Evolutionary conservation across 1,140 invertebrate species (phyloP).

Genomic region (Penaeus japonicus): DNA sequence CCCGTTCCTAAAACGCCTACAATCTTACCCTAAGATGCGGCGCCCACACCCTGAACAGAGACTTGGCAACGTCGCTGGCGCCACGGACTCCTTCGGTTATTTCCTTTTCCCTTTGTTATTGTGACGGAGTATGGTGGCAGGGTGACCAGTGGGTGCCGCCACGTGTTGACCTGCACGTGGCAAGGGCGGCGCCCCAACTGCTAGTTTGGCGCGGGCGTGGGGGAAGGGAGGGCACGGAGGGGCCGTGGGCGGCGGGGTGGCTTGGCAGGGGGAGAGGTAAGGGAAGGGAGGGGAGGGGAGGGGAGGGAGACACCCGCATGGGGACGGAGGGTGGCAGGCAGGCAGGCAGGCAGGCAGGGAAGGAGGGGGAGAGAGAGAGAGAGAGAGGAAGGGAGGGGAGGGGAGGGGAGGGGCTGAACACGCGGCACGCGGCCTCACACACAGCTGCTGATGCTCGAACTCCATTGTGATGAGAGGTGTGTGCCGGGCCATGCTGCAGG

Average conservation of each 20-base stretch:
- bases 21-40: not conserved
- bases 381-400: not conserved
- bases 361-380: not conserved
- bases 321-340: no score
- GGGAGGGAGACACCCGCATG: not conserved
- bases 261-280: not conserved
- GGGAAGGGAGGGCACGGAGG: not conserved
- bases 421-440: slow-evolving; percentile 44
- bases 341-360: not conserved
- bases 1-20: not conserved
- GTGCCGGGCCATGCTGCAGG: not conserved
- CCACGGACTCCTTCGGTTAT: not conserved
- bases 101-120: not conserved
- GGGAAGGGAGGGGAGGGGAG: not conserved
- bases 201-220: not conserved
- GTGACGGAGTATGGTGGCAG: not conserved
- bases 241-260: not conserved
- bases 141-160: not conserved
- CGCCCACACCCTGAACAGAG: not conserved
- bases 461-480: not conserved
- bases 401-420: not conserved
- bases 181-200: not conserved
- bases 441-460: not conserved
- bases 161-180: slow-evolving; percentile 44
- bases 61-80: slow-evolving; percentile 44